Evolutionary conservation across 2,888 invertebrate genomes (phyloP).

Genomic region (Synanthedon tipuliformis): DNA sequence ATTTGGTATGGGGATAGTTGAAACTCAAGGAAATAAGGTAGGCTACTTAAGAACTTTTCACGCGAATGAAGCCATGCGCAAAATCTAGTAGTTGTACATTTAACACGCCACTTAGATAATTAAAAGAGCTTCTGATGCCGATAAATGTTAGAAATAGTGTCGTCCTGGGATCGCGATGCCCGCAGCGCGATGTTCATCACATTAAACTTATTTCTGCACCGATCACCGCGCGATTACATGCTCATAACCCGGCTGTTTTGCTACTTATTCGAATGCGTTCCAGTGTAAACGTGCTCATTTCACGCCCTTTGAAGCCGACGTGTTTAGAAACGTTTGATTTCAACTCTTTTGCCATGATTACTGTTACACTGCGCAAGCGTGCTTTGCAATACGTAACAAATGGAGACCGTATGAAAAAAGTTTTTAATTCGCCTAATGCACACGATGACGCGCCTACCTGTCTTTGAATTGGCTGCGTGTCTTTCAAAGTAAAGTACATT

Average conservation of each 20-base stretch:
- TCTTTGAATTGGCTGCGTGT: constrained; percentile 21
- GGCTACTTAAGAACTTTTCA: too few relatives aligned
- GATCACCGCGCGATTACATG: constrained; percentile 46
- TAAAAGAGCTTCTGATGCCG: constrained; percentile 1
- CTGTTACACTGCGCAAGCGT: constrained; percentile 27
- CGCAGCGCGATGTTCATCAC: constrained; percentile 24
- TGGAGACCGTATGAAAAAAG: constrained; percentile 42
- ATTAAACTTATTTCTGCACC: constrained; percentile 47
- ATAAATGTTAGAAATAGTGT: constrained; percentile 3
- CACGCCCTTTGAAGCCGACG: constrained; percentile 45
- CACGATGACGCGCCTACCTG: constrained; percentile 27
- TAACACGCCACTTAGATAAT: constrained; percentile 3
- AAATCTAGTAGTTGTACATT: neutral
- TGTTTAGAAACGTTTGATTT: constrained; percentile 58
- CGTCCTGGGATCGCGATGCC: constrained; percentile 5
- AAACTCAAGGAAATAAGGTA: too few relatives aligned
- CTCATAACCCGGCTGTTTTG: constrained; percentile 29
- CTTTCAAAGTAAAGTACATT: constrained; percentile 53
- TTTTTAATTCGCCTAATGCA: constrained; percentile 70
- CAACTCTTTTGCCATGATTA: constrained; percentile 40
- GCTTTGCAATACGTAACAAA: constrained; percentile 37
- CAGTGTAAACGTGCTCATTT: constrained; percentile 58
- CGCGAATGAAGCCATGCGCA: too few relatives aligned
- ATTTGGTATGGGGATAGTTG: too few relatives aligned
- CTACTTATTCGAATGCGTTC: constrained; percentile 43